phyloP scores from a whole-genome alignment of 2,113 vertebrate genomes.

The Podarcis muralis region DNA sequence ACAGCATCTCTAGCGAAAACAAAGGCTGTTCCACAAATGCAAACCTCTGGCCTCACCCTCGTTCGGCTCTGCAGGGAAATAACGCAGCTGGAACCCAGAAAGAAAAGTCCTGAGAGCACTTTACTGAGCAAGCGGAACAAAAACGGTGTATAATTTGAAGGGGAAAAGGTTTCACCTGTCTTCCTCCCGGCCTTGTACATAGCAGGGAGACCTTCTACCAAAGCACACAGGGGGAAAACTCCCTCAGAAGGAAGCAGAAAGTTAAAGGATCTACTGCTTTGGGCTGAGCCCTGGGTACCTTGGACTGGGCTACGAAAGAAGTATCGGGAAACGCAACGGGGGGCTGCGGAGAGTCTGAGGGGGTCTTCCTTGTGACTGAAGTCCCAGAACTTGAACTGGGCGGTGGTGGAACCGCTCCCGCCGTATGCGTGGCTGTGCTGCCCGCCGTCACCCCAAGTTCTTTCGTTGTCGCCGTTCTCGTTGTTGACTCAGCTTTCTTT shows the following conservation, averaged over 20 bases:
- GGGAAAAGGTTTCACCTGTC: no score
- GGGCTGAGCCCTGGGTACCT: not conserved
- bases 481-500: rapidly evolving
- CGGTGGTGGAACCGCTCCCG: rapidly evolving
- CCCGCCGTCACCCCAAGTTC: not conserved
- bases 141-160: no score
- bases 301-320: not conserved
- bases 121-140: no score
- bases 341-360: rapidly evolving
- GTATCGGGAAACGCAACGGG: no score
- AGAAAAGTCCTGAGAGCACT: no score
- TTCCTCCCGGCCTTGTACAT: no score
- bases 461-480: not conserved
- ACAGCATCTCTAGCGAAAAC: not conserved
- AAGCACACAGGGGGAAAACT: no score
- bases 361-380: no score
- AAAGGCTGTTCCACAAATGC: no score
- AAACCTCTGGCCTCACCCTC: not conserved
- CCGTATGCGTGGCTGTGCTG: rapidly evolving
- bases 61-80: not conserved
- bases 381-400: no score
- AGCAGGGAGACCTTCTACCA: no score
- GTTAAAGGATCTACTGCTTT: not conserved
- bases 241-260: no score
- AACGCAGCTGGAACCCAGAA: not conserved